Evolutionary conservation across 64 coral and sea anemone species (phyloP).

Genomic region (Porites australiensis): DNA sequence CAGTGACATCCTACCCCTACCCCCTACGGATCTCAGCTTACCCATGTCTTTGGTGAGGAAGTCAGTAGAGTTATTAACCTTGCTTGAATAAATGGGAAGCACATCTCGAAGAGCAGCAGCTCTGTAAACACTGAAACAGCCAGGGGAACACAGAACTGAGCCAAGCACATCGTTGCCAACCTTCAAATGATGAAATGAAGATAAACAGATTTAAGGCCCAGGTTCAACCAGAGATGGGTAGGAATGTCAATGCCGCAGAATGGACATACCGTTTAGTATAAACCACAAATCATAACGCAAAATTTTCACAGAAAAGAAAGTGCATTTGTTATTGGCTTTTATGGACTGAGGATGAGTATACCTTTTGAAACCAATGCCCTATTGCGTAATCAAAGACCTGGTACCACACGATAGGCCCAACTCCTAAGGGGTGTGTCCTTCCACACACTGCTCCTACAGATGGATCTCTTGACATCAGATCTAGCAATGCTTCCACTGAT

Average conservation of each 20-base stretch:
- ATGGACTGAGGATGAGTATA: background rate
- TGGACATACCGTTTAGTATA: too few species aligned
- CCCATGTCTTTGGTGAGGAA: conserved; percentile 97
- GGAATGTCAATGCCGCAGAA: too few species aligned
- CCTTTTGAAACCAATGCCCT: conserved; percentile 99
- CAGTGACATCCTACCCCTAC: background rate
- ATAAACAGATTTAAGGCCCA: background rate
- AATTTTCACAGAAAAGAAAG: too few species aligned
- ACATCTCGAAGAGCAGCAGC: conserved; percentile 84
- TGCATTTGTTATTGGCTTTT: too few species aligned
- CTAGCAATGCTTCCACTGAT: conserved; percentile 89
- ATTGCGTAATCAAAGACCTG: conserved; percentile 98
- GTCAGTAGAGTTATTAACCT: conserved; percentile 75
- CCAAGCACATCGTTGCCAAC: conserved; percentile 97
- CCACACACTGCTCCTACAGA: conserved; percentile 92
- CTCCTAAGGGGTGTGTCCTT: conserved; percentile 85
- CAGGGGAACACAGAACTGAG: conserved; percentile 94
- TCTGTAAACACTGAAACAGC: conserved; percentile 95
- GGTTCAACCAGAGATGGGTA: too few species aligned
- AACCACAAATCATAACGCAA: too few species aligned
- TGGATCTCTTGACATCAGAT: conserved; percentile 82
- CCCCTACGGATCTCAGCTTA: conserved; percentile 5
- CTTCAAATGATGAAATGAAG: conserved; percentile 35
- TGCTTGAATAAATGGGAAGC: conserved; percentile 76
- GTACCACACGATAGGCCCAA: conserved; percentile 89